phyloP scores from a whole-genome alignment of 2,797 vertebrate species.

The Melopsittacus undulatus region DNA sequence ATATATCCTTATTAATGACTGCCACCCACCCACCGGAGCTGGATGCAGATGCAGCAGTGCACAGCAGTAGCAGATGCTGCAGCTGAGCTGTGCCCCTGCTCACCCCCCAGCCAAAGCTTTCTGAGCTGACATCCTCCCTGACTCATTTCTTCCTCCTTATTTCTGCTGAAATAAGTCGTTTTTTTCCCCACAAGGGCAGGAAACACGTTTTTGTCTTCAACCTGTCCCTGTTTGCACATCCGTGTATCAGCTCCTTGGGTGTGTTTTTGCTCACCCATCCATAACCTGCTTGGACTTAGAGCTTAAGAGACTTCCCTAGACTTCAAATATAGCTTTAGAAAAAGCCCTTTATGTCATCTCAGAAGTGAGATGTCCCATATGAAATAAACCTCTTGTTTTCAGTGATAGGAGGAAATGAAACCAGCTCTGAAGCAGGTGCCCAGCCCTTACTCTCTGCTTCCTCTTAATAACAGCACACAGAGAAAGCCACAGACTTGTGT shows the following conservation, averaged over 20 bases:
- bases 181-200: neutral
- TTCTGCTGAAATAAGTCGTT: neutral
- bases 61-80: neutral
- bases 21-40: neutral
- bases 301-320: neutral
- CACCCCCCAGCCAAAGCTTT: neutral
- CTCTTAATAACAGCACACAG: neutral
- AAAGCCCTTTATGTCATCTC: neutral
- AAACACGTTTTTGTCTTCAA: neutral
- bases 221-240: neutral
- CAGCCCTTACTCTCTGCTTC: neutral
- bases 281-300: fast-evolving
- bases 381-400: neutral
- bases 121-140: neutral
- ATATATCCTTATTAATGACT: neutral
- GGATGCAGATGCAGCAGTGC: neutral
- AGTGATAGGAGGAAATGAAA: neutral
- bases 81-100: neutral
- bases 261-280: neutral
- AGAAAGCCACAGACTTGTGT: fast-evolving
- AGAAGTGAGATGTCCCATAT: neutral
- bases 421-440: neutral
- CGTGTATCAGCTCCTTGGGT: fast-evolving
- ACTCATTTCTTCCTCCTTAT: neutral
- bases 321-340: neutral